Percentiles rank a stretch among this genome's conserved stretches.
These are phyloP conservation scores for Erpetoichthys calabaricus DNA, from an alignment of 2,797 vertebrate genomes.

Conservation along the genomic window DNA sequence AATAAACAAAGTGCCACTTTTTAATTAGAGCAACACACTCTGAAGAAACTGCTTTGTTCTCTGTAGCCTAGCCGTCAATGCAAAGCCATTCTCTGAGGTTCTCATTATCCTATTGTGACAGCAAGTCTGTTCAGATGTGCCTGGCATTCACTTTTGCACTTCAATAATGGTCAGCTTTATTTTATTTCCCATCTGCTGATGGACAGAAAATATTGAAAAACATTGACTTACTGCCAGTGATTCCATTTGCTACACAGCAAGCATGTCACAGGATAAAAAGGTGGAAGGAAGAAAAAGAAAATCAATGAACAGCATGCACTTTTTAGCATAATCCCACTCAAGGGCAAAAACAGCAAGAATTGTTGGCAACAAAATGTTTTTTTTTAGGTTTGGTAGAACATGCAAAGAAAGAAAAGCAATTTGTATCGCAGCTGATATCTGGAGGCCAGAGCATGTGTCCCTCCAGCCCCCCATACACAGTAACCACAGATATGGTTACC, in stretches of 20 bases:
- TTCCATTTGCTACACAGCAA: constrained; percentile 99
- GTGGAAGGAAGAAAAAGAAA: constrained; percentile 72
- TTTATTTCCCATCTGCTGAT: constrained; percentile 31
- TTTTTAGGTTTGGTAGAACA: constrained; percentile 19
- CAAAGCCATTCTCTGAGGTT: too few species aligned
- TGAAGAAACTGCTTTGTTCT: too few species aligned
- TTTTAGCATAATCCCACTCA: constrained; percentile 40
- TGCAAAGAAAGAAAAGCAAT: constrained; percentile 15
- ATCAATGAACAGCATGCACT: constrained; percentile 76
- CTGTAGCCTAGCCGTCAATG: too few species aligned
- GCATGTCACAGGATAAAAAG: constrained; percentile 80
- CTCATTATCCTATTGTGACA: too few species aligned
- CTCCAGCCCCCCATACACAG: too few species aligned
- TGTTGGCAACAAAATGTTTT: constrained; percentile 9
- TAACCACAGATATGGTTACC: too few species aligned
- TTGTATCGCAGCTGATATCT: background rate
- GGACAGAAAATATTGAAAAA: constrained; percentile 58
- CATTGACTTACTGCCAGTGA: constrained; percentile 98
- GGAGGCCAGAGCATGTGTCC: too few species aligned
- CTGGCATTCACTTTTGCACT: too few species aligned
- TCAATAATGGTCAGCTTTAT: background rate
- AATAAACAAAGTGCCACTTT: too few species aligned
- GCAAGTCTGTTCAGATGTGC: too few species aligned
- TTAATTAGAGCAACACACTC: too few species aligned
- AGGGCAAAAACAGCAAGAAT: constrained; percentile 30